A percentile compares a stretch with the other conserved stretches of the same genome.
Conservation (phyloP, 2,888 invertebrate genomes). For the Pandemis cinnamomeana region DNA sequence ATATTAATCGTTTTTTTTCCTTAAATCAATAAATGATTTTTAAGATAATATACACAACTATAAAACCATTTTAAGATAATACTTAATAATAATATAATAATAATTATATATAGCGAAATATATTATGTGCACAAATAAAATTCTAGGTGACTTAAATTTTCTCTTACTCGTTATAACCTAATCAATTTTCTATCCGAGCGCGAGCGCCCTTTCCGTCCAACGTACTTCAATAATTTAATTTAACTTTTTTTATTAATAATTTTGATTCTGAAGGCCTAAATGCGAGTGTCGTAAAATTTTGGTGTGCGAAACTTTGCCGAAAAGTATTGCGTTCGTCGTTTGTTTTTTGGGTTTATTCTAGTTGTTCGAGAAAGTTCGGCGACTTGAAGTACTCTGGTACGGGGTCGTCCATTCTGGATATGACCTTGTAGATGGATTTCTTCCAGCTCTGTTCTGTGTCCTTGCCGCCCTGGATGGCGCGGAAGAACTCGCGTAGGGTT, state of each 20-base stretch:
- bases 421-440: constrained; percentile 99
- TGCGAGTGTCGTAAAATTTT: constrained; percentile 87
- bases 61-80: constrained; percentile 84
- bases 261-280: constrained; percentile 88
- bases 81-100: constrained; percentile 84
- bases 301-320: constrained; percentile 80
- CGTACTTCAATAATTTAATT: constrained; percentile 81
- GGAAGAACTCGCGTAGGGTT: constrained; percentile 99
- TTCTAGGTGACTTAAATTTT: constrained; percentile 85
- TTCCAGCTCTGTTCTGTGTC: constrained; percentile 99
- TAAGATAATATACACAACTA: constrained; percentile 82
- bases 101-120: constrained; percentile 85
- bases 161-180: constrained; percentile 82
- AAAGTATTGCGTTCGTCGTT: constrained; percentile 58
- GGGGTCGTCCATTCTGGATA: constrained; percentile 99
- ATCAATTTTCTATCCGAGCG: constrained; percentile 82
- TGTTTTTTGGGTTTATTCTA: constrained; percentile 88
- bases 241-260: constrained; percentile 83
- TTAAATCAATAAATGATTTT: constrained; percentile 85
- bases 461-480: constrained; percentile 97
- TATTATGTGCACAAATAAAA: constrained; percentile 85
- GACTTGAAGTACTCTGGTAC: constrained; percentile 99
- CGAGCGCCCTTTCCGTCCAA: constrained; percentile 70
- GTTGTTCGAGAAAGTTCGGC: constrained; percentile 99
- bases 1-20: constrained; percentile 82